Conservation (phyloP, 2,888 invertebrate genomes). For the Mantis religiosa region DNA sequence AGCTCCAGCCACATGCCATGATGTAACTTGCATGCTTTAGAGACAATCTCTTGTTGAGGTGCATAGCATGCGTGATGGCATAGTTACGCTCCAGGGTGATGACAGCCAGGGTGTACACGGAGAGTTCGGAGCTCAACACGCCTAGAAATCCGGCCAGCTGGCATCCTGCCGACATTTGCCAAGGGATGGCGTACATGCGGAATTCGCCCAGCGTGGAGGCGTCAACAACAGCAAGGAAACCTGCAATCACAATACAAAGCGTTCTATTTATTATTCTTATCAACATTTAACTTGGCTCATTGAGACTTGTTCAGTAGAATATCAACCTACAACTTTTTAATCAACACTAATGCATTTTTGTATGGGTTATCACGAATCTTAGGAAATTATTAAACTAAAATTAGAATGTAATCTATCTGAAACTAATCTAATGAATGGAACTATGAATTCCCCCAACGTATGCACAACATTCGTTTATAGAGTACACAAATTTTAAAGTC, state of each 20-base stretch:
- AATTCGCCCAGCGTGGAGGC: constrained; percentile 94
- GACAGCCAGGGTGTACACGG: constrained; percentile 92
- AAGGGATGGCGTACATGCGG: constrained; percentile 91
- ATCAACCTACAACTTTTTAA: neutral
- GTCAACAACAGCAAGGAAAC: constrained; percentile 91
- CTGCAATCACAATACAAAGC: constrained; percentile 45
- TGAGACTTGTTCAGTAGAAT: no score
- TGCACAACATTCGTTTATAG: no score
- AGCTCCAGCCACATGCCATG: constrained; percentile 90
- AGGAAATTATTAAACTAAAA: no score
- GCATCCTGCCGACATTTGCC: constrained; percentile 94
- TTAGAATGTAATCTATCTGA: no score
- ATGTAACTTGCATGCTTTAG: constrained; percentile 86
- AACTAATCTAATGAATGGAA: no score
- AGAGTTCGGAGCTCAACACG: constrained; percentile 88
- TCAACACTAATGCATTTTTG: neutral
- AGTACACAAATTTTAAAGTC: no score
- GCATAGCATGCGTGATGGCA: constrained; percentile 97
- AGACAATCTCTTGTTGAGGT: constrained; percentile 87
- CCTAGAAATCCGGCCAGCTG: constrained; percentile 92
- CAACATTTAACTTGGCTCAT: no score
- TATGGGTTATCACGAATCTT: no score
- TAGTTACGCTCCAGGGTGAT: constrained; percentile 94
- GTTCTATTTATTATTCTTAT: neutral
- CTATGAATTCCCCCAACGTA: no score